Evolutionary conservation across 1,140 invertebrate species (phyloP).

Genomic region (Armadillidium nasatum): DNA sequence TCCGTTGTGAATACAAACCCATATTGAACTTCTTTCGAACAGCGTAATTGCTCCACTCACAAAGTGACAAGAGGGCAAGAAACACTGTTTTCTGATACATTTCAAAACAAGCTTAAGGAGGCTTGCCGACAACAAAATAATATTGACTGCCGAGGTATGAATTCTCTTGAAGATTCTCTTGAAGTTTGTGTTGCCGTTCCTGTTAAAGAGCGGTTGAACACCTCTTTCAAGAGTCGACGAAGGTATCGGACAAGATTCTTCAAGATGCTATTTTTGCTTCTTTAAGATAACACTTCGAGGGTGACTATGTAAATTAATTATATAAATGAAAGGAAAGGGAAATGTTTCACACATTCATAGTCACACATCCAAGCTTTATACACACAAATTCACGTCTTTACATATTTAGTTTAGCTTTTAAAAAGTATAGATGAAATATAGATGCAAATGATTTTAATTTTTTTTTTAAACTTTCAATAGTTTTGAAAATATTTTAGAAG

Average conservation of each 20-base stretch:
- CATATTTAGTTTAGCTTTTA: no score
- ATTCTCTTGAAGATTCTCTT: neutral
- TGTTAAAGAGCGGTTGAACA: neutral
- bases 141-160: neutral
- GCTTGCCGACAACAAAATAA: neutral
- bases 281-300: neutral
- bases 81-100: conserved; percentile 8
- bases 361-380: no score
- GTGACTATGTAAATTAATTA: conserved; percentile 12
- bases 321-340: neutral
- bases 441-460: no score
- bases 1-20: neutral
- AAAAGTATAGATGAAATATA: no score
- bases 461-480: no score
- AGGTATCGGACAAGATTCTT: neutral
- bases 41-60: neutral
- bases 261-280: neutral
- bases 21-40: neutral
- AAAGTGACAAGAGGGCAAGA: neutral
- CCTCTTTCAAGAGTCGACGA: neutral
- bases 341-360: neutral
- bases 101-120: neutral
- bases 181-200: neutral
- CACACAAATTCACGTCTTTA: no score
- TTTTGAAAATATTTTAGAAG: no score